phyloP scores from a whole-genome alignment of 2,113 vertebrate genomes.

The Microcebus tavaratra region DNA sequence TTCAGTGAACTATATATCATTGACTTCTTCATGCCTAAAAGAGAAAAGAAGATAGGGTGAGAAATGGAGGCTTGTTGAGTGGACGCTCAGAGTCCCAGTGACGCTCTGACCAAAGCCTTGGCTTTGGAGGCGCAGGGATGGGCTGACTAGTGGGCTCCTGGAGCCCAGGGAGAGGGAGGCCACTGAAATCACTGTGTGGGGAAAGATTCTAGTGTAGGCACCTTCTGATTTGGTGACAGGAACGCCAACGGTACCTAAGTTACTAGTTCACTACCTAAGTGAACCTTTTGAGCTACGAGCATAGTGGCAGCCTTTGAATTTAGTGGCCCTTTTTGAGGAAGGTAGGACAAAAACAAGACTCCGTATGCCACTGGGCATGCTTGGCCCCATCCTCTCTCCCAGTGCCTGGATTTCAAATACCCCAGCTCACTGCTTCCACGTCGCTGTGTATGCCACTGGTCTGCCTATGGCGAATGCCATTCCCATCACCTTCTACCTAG shows the following conservation, averaged over 20 bases:
- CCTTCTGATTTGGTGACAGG: neutral
- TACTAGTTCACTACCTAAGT: neutral
- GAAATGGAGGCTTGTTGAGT: neutral
- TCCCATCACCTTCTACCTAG: neutral
- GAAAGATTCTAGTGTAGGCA: neutral
- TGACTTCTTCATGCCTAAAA: constrained; percentile 91
- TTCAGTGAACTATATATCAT: constrained; percentile 92
- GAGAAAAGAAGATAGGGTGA: neutral
- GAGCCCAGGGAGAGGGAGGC: neutral
- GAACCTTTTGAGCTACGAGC: neutral
- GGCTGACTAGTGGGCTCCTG: neutral
- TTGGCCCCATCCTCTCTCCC: neutral
- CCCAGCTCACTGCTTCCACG: neutral
- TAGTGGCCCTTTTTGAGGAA: neutral
- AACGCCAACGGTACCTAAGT: neutral
- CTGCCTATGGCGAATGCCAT: neutral
- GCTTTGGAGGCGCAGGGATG: neutral
- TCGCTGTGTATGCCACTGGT: fast-evolving
- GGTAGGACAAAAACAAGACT: neutral
- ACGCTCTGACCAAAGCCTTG: neutral
- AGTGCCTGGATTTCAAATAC: neutral
- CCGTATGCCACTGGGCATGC: too few species aligned
- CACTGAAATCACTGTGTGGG: neutral
- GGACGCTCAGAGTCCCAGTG: fast-evolving
- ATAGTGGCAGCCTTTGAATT: neutral